Conservation (phyloP, 2,888 invertebrate species). For the Colostygia pectinataria region DNA sequence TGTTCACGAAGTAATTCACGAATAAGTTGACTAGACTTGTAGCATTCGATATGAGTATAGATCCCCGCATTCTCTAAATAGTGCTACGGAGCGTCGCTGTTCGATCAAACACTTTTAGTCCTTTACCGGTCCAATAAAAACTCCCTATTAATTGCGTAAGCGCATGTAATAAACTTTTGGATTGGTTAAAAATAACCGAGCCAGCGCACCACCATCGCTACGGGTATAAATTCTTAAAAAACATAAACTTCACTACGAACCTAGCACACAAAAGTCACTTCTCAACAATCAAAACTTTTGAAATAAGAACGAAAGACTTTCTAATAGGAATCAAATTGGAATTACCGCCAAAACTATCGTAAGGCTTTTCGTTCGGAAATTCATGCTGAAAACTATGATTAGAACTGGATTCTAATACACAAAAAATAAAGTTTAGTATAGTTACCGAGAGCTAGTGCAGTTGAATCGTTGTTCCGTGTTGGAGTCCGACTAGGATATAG, state of each 20-base stretch:
- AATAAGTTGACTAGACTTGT: no score
- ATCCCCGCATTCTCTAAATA: slow-evolving; percentile 40
- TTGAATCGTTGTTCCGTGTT: slow-evolving; percentile 62
- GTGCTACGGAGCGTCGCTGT: slow-evolving; percentile 46
- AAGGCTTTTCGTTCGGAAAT: slow-evolving; percentile 54
- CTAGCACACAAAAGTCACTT: slow-evolving; percentile 44
- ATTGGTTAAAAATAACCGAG: slow-evolving; percentile 78
- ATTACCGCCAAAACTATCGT: slow-evolving; percentile 58
- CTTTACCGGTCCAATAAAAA: slow-evolving; percentile 80
- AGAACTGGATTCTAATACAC: slow-evolving; percentile 73
- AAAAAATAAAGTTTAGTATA: slow-evolving; percentile 76
- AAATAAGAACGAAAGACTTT: slow-evolving; percentile 48
- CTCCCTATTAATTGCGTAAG: slow-evolving; percentile 81
- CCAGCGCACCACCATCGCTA: slow-evolving; percentile 62
- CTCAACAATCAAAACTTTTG: slow-evolving; percentile 35
- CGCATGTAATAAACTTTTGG: slow-evolving; percentile 79
- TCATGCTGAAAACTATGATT: slow-evolving; percentile 62
- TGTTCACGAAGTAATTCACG: no score
- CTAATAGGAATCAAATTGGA: slow-evolving; percentile 68
- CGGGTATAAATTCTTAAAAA: slow-evolving; percentile 80
- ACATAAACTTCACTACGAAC: slow-evolving; percentile 68
- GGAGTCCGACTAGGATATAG: slow-evolving; percentile 76
- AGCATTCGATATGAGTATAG: no score
- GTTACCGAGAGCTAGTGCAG: slow-evolving; percentile 50
- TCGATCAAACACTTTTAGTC: slow-evolving; percentile 71